Evolutionary conservation across 2,113 vertebrate genomes (phyloP).

Genomic region (Orcinus orca): DNA sequence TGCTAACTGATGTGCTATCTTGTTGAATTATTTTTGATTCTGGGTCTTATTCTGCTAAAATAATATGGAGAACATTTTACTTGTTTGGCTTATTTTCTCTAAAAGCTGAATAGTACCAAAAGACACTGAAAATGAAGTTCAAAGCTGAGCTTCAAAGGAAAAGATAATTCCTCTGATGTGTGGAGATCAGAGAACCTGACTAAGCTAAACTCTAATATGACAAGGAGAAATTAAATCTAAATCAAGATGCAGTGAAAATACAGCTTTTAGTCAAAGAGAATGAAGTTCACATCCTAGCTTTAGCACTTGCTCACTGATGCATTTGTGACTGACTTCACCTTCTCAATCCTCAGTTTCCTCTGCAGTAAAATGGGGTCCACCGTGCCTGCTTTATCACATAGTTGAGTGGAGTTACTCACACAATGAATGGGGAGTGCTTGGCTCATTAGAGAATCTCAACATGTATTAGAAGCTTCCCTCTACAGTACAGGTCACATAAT

Average conservation of each 20-base stretch:
- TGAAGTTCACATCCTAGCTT: background rate
- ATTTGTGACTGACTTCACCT: background rate
- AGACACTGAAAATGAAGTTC: background rate
- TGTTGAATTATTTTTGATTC: background rate
- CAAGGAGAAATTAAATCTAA: background rate
- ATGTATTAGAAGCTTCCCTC: background rate
- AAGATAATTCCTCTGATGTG: background rate
- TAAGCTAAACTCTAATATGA: background rate
- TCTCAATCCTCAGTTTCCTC: background rate
- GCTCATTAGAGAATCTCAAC: background rate
- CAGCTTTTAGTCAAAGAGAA: background rate
- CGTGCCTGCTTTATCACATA: accelerated
- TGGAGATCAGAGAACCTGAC: background rate
- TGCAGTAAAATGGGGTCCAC: background rate
- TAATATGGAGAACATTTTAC: background rate
- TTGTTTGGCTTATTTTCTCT: background rate
- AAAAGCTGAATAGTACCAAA: background rate
- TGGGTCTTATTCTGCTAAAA: background rate
- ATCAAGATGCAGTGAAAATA: background rate
- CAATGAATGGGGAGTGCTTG: no score
- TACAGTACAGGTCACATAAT: background rate
- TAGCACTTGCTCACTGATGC: background rate
- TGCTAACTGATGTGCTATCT: background rate
- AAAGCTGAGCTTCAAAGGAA: background rate
- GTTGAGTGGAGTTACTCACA: background rate